Percentiles rank a stretch among this genome's conserved stretches.
phyloP scores from a whole-genome alignment of 2,113 vertebrate species.

The Corythaeola cristata region DNA sequence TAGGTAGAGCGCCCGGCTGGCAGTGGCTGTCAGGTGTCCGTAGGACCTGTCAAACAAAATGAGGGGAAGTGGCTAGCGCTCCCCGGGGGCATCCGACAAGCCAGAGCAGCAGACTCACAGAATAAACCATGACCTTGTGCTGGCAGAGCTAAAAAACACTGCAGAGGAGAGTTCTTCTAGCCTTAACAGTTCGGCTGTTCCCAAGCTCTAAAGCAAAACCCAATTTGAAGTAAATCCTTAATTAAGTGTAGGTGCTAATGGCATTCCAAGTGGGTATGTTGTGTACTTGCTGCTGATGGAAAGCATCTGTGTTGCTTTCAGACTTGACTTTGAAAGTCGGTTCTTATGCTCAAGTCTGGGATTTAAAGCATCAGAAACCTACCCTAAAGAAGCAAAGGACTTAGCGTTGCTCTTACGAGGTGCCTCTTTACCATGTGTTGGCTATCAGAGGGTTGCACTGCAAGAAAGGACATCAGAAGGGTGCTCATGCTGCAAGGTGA shows the following conservation, averaged over 20 bases:
- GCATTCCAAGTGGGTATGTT: constrained; percentile 65
- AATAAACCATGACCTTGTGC: background rate
- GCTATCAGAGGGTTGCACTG: background rate
- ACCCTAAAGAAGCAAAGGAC: background rate
- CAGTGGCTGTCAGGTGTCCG: background rate
- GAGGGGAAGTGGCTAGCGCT: background rate
- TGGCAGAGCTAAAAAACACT: constrained; percentile 17
- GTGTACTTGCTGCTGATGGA: constrained; percentile 62
- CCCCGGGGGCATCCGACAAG: constrained; percentile 14
- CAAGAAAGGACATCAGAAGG: background rate
- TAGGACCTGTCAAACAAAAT: background rate
- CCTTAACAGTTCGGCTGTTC: constrained; percentile 33
- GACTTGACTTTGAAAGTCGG: constrained; percentile 28
- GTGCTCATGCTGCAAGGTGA: background rate
- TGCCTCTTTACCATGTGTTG: background rate
- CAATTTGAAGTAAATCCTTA: constrained; percentile 39
- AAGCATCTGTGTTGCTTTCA: constrained; percentile 65
- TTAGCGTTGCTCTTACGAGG: background rate
- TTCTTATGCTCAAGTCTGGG: constrained; percentile 24
- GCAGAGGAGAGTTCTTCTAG: background rate
- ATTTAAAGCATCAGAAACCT: constrained; percentile 9
- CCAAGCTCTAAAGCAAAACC: constrained; percentile 40
- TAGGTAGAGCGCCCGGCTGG: background rate
- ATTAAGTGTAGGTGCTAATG: constrained; percentile 64
- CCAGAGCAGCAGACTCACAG: background rate